Conservation (phyloP, 2,797 vertebrate genomes). For the Mallotus villosus region DNA sequence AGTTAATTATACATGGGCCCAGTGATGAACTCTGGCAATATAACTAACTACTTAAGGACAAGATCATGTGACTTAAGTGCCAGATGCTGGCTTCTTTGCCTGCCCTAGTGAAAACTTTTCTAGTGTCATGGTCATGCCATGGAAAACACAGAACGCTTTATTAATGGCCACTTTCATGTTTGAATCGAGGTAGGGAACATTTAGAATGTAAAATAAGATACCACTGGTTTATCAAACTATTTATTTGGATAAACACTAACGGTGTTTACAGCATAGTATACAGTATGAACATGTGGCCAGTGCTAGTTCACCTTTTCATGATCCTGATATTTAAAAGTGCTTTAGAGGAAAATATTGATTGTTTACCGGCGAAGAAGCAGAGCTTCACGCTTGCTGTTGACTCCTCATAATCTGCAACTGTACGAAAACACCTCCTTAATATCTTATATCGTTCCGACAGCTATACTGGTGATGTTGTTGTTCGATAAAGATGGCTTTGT, state of each 20-base stretch:
- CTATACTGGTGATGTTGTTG: slow-evolving; percentile 35
- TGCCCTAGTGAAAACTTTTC: not conserved
- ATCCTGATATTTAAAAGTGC: slow-evolving; percentile 28
- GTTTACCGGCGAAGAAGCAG: slow-evolving; percentile 8
- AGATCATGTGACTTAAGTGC: slow-evolving; percentile 19
- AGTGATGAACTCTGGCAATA: slow-evolving; percentile 11
- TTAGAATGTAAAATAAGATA: not conserved
- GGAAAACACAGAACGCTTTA: not conserved
- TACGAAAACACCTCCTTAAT: slow-evolving; percentile 32
- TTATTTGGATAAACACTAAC: too few species aligned
- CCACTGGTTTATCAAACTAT: not conserved
- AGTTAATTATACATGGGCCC: slow-evolving; percentile 29
- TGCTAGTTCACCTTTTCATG: not conserved
- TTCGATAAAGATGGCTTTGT: slow-evolving; percentile 26
- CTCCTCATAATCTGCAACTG: slow-evolving; percentile 31
- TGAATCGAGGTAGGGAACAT: not conserved
- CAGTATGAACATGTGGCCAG: not conserved
- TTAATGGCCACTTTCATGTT: not conserved
- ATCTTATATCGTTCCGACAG: slow-evolving; percentile 40
- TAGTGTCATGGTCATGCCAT: not conserved
- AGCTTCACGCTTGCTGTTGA: slow-evolving; percentile 30
- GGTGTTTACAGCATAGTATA: too few species aligned
- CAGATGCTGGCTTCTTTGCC: not conserved
- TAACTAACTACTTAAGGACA: not conserved
- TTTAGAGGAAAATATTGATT: slow-evolving; percentile 26